Conservation (phyloP, 2,113 vertebrate species). For the Lepus americanus region DNA sequence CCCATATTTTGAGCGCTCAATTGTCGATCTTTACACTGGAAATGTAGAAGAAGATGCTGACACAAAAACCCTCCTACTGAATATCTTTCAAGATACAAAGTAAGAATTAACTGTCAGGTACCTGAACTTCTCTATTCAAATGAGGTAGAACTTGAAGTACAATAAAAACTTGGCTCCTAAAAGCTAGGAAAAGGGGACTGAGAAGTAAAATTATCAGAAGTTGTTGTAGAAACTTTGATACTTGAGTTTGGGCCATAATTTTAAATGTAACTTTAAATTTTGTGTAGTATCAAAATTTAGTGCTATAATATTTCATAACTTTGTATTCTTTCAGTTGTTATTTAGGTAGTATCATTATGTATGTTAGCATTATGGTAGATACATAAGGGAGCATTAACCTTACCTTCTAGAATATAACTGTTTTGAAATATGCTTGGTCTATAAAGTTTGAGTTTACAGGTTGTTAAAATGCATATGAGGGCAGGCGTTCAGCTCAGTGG, state of each 20-base stretch:
- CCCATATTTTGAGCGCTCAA: slow-evolving; percentile 94
- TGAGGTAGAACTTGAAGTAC: neutral
- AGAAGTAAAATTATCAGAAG: neutral
- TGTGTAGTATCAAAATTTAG: slow-evolving; percentile 19
- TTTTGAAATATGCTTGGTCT: neutral
- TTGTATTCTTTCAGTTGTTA: neutral
- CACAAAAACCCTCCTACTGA: slow-evolving; percentile 94
- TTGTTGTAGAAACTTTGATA: neutral
- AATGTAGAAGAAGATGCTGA: slow-evolving; percentile 91
- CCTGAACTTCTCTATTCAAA: neutral
- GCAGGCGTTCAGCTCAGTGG: no score
- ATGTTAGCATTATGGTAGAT: neutral
- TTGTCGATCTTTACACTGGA: slow-evolving; percentile 96
- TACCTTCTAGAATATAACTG: neutral
- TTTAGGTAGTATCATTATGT: neutral
- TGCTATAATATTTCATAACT: neutral
- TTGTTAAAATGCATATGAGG: neutral
- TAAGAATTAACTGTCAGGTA: slow-evolving; percentile 82
- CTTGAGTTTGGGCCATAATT: neutral
- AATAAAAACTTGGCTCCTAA: neutral
- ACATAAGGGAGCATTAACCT: neutral
- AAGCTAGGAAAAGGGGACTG: neutral
- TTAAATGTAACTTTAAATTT: slow-evolving; percentile 11
- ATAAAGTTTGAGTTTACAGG: neutral
- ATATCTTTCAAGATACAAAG: slow-evolving; percentile 94